These are phyloP conservation scores for Nephrotoma guestfalica DNA, from an alignment of 2,888 invertebrate genomes.

Conservation along the genomic window DNA sequence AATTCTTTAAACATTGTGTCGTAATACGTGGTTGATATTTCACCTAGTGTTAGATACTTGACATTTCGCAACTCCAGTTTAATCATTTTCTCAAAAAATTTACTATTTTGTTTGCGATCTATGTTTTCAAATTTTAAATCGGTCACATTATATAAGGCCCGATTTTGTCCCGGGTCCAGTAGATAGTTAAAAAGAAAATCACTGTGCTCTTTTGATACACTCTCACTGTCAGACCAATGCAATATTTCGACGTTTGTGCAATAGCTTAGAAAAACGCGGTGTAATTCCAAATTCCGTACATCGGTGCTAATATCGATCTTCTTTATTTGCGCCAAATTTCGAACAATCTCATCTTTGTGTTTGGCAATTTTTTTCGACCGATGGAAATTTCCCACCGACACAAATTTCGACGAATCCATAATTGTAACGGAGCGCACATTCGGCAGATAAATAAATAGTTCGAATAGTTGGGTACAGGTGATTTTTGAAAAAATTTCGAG, in stretches of 20 bases:
- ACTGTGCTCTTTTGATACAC: background rate
- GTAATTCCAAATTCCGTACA: background rate
- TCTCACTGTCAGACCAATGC: background rate
- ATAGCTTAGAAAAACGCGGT: background rate
- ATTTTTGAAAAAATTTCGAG: background rate
- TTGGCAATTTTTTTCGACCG: background rate
- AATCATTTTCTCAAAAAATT: background rate
- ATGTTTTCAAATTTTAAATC: background rate
- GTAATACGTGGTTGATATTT: background rate
- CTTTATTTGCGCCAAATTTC: background rate
- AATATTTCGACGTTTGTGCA: background rate
- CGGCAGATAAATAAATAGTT: background rate
- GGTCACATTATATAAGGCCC: background rate
- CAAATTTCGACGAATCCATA: background rate
- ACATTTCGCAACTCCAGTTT: background rate
- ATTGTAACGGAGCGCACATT: background rate
- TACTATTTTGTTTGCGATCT: background rate
- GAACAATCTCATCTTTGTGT: background rate
- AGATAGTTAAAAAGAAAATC: background rate
- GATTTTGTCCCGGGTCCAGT: background rate
- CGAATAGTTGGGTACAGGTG: background rate
- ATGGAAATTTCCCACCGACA: background rate
- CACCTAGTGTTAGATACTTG: background rate
- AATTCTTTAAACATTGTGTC: background rate
- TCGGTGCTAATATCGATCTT: background rate